phyloP scores from a whole-genome alignment of 30 jellyfish, hydroid and myxozoan genomes.

The Nemopilema nomurai region DNA sequence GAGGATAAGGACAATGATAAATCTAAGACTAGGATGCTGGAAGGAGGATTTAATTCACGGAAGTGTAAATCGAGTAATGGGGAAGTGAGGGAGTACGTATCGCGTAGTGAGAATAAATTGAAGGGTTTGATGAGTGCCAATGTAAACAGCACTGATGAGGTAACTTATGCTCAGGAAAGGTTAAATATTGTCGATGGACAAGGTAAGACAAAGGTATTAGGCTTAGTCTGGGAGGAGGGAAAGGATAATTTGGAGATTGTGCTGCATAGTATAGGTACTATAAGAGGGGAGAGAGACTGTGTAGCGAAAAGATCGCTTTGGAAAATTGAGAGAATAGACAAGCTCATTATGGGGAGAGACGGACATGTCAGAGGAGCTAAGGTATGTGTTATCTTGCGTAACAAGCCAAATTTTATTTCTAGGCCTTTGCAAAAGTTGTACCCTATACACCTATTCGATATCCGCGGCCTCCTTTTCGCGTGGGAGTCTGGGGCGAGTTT shows the following conservation, averaged over 20 bases:
- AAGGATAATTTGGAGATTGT: too few species aligned
- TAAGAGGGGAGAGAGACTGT: too few species aligned
- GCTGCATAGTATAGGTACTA: too few species aligned
- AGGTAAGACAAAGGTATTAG: too few species aligned
- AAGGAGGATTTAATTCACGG: too few species aligned
- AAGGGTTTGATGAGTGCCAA: background rate
- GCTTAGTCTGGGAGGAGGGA: too few species aligned
- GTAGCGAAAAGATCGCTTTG: background rate
- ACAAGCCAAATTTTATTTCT: background rate
- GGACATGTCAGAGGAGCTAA: conserved; percentile 33
- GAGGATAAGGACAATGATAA: too few species aligned
- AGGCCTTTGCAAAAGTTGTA: conserved; percentile 42
- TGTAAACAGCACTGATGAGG: background rate
- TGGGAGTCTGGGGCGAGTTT: conserved; percentile 26
- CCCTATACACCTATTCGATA: conserved; percentile 17
- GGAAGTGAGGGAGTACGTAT: too few species aligned
- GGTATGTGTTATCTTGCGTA: background rate
- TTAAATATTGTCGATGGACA: too few species aligned
- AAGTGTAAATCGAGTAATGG: too few species aligned
- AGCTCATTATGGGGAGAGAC: conserved; percentile 12
- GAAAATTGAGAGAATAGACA: conserved; percentile 15
- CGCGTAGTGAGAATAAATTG: background rate
- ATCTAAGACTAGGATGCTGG: too few species aligned
- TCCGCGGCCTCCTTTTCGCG: conserved; percentile 37
- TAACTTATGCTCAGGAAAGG: background rate